Percentiles rank a stretch among this genome's conserved stretches.
Conservation (phyloP, 2,113 vertebrate species). For the Cepphus grylle region DNA sequence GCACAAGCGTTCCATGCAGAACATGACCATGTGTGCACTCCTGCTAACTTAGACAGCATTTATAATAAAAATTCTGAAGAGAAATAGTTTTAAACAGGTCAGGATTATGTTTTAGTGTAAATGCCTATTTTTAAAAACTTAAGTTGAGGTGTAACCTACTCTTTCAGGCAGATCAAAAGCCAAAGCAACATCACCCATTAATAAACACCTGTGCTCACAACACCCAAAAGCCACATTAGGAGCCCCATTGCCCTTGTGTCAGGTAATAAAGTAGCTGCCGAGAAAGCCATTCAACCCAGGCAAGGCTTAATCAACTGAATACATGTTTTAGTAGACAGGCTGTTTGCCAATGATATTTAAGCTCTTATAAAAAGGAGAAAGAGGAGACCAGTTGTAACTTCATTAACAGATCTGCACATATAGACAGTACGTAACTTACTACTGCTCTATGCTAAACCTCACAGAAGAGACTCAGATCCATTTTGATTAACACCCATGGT, state of each 20-base stretch:
- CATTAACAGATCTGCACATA: background rate
- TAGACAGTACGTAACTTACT: background rate
- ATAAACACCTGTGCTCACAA: background rate
- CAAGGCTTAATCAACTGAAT: background rate
- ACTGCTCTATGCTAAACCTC: background rate
- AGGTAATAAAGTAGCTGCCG: background rate
- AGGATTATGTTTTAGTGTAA: background rate
- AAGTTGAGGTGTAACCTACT: background rate
- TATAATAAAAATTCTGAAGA: background rate
- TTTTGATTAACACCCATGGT: background rate
- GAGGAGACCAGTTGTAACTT: background rate
- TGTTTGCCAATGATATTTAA: background rate
- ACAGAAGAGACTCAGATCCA: background rate
- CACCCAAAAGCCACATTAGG: background rate
- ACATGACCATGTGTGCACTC: fast-evolving
- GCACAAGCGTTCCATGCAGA: background rate
- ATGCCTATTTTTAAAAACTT: background rate
- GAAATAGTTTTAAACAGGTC: background rate
- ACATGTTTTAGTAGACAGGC: background rate
- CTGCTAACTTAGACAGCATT: background rate
- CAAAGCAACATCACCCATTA: background rate
- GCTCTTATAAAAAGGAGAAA: background rate
- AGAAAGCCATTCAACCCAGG: background rate
- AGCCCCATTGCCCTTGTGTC: background rate
- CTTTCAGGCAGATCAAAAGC: background rate